These are phyloP conservation scores for Spilosoma lubricipeda DNA, from an alignment of 2,888 invertebrate genomes.

Conservation along the genomic window DNA sequence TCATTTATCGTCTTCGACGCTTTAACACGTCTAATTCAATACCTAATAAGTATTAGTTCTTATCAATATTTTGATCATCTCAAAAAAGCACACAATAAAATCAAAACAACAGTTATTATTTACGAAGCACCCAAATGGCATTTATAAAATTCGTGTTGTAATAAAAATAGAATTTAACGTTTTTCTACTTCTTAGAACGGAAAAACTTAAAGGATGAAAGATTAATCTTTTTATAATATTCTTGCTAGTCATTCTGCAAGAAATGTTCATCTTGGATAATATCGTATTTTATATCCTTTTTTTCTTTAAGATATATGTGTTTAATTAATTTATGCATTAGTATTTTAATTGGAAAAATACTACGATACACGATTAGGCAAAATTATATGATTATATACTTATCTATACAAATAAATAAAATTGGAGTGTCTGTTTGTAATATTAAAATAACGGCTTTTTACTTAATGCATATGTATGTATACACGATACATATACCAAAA, in stretches of 20 bases:
- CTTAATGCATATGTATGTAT: too few relatives aligned
- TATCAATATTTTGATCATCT: not conserved
- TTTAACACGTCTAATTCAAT: not conserved
- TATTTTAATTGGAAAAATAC: not conserved
- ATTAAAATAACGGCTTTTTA: too few relatives aligned
- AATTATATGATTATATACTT: too few relatives aligned
- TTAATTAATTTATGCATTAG: not conserved
- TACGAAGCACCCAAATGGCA: constrained; percentile 26
- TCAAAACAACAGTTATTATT: constrained; percentile 26
- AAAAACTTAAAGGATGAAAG: constrained; percentile 11
- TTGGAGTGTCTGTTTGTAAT: too few relatives aligned
- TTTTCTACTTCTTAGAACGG: constrained; percentile 29
- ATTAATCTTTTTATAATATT: constrained; percentile 17
- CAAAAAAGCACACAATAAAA: constrained; percentile 5
- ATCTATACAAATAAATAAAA: too few relatives aligned
- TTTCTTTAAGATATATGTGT: not conserved
- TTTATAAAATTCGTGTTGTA: constrained; percentile 32
- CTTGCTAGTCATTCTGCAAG: constrained; percentile 20
- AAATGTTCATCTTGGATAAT: constrained; percentile 22
- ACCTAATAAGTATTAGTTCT: too few relatives aligned
- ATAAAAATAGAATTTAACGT: constrained; percentile 34
- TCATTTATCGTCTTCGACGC: not conserved
- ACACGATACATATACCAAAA: too few relatives aligned
- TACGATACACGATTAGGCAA: not conserved
- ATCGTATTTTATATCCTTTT: constrained; percentile 33